These are phyloP conservation scores for Liposcelis brunnea DNA, from an alignment of 2,888 invertebrate genomes.

Conservation along the genomic window DNA sequence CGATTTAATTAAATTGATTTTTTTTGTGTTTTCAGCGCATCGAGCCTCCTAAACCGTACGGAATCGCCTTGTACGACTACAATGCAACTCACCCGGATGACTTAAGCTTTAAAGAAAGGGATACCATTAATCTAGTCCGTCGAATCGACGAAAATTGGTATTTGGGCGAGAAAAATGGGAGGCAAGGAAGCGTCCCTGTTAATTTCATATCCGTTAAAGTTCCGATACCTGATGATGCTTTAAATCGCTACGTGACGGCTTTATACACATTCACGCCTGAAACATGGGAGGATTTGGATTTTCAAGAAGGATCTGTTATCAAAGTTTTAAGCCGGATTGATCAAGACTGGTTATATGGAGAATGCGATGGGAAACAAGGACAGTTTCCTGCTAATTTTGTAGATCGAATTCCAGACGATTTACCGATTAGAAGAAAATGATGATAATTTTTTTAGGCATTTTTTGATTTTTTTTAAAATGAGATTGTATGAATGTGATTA, in stretches of 20 bases:
- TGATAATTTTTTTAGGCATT: too few relatives aligned
- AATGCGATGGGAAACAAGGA: conserved; percentile 44
- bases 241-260: conserved; percentile 34
- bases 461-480: too few relatives aligned
- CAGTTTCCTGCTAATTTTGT: conserved; percentile 68
- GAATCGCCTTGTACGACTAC: conserved; percentile 64
- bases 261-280: conserved; percentile 54
- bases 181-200: conserved; percentile 65
- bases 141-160: conserved; percentile 66
- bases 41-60: conserved; percentile 39
- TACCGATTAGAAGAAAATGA: neutral
- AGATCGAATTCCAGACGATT: neutral
- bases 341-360: conserved; percentile 63
- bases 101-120: conserved; percentile 58
- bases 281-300: conserved; percentile 35
- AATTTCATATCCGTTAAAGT: conserved; percentile 62
- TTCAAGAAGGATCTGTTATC: conserved; percentile 43
- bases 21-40: conserved; percentile 19
- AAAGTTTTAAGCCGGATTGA: conserved; percentile 48
- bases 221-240: conserved; percentile 36
- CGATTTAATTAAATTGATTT: conserved; percentile 15
- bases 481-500: too few relatives aligned
- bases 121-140: conserved; percentile 50
- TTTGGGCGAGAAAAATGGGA: conserved; percentile 48
- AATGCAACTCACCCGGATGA: conserved; percentile 54